A percentile compares a stretch with the other conserved stretches of the same genome.
Conservation (phyloP, 2,888 invertebrate genomes). For the Eupithecia exiguata region DNA sequence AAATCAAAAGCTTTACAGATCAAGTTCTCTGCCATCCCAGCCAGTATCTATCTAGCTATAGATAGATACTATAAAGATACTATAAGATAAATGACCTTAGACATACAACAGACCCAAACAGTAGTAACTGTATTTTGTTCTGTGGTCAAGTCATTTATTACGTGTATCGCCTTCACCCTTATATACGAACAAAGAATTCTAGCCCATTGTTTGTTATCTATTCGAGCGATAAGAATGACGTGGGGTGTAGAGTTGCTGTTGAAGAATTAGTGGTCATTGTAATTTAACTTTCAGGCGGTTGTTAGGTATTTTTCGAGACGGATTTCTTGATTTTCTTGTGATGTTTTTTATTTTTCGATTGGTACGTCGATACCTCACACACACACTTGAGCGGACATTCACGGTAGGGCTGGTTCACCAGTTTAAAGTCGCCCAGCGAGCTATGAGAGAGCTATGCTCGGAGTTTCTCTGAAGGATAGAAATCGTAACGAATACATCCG, state of each 20-base stretch:
- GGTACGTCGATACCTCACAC: no score
- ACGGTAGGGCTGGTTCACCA: no score
- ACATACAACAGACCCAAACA: not conserved
- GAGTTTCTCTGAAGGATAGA: no score
- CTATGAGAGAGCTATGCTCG: no score
- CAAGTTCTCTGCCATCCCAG: not conserved
- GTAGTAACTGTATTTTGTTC: slow-evolving; percentile 24
- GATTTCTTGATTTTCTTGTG: not conserved
- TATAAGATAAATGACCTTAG: not conserved
- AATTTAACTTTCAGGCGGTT: not conserved
- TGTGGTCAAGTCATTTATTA: slow-evolving; percentile 58
- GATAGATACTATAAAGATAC: not conserved
- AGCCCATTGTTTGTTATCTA: slow-evolving; percentile 56
- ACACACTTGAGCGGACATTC: no score
- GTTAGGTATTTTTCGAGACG: not conserved
- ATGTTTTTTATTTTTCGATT: not conserved
- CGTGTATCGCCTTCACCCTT: slow-evolving; percentile 63
- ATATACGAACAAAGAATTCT: slow-evolving; percentile 62
- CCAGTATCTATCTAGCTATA: no score
- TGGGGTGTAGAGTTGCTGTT: slow-evolving; percentile 2
- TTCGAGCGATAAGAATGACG: slow-evolving; percentile 34
- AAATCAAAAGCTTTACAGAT: not conserved
- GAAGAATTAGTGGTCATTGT: not conserved
- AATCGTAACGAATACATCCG: no score
- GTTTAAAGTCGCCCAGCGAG: no score